Conservation (phyloP, 2,797 vertebrate species). For the Eutrigla gurnardus region DNA sequence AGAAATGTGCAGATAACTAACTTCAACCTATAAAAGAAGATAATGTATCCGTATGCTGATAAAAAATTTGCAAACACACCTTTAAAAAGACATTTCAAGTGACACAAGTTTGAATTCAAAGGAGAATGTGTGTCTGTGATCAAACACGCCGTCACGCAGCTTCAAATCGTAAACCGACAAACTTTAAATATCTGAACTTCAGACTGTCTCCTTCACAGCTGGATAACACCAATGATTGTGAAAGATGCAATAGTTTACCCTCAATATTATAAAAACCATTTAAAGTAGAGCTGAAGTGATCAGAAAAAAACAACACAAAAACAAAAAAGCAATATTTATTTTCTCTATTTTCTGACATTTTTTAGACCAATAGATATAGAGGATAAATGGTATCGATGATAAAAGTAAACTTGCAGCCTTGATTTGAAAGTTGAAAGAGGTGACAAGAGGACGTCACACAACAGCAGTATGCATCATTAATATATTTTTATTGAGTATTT, state of each 20-base stretch:
- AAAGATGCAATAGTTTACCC: background rate
- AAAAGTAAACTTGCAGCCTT: too few species aligned
- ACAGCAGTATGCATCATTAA: too few species aligned
- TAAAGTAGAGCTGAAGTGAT: background rate
- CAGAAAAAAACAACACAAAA: too few species aligned
- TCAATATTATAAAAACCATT: background rate
- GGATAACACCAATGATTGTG: background rate
- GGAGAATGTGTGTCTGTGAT: constrained; percentile 14
- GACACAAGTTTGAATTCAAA: constrained; percentile 22
- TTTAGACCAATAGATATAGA: too few species aligned
- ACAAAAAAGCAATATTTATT: too few species aligned
- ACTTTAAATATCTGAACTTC: constrained; percentile 33
- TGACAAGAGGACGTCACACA: too few species aligned
- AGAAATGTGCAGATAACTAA: constrained; percentile 26
- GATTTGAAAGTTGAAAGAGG: too few species aligned
- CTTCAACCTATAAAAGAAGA: constrained; percentile 18
- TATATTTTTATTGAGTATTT: background rate
- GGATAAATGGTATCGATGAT: too few species aligned
- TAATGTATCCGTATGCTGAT: background rate
- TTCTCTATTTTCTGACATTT: too few species aligned
- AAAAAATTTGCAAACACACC: background rate
- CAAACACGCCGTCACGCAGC: too few species aligned
- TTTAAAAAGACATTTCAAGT: constrained; percentile 34
- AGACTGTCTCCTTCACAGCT: constrained; percentile 26
- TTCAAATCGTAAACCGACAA: constrained; percentile 3